Evolutionary conservation across 2,797 vertebrate species (phyloP).

Genomic region (Onychomys torridus): DNA sequence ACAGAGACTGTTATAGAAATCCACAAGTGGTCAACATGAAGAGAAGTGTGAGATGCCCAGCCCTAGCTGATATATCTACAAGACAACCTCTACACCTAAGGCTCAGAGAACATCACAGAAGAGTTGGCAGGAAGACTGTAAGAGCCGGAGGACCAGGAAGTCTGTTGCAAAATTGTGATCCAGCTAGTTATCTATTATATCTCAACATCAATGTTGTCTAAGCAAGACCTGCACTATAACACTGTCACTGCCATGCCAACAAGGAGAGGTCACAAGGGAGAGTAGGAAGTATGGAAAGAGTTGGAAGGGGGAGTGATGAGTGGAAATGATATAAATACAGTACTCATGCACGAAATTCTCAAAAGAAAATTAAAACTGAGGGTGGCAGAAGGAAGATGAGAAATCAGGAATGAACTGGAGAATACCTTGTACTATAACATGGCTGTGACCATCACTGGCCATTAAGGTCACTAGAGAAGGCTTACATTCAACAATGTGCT

Average conservation of each 20-base stretch:
- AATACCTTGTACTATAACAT: neutral
- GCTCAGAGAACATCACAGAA: no score
- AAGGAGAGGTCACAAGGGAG: neutral
- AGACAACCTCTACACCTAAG: no score
- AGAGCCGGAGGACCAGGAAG: no score
- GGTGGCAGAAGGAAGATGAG: neutral
- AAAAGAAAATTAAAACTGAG: neutral
- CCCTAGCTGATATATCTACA: no score
- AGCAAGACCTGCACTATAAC: no score
- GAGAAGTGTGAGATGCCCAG: neutral
- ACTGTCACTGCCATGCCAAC: neutral
- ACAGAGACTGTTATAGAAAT: neutral
- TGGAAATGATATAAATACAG: neutral
- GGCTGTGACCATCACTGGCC: neutral
- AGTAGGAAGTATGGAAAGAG: neutral
- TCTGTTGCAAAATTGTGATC: no score
- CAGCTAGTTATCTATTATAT: neutral
- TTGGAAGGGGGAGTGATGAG: neutral
- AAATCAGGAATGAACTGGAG: neutral
- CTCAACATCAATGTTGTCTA: neutral
- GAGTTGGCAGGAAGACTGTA: neutral
- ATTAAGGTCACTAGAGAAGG: neutral
- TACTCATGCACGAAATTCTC: no score
- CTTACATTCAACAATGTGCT: neutral
- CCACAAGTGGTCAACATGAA: neutral